Percentiles rank a stretch among this genome's conserved stretches.
phyloP scores from a whole-genome alignment of 2,888 invertebrate species.

The Cerceris rybyensis region DNA sequence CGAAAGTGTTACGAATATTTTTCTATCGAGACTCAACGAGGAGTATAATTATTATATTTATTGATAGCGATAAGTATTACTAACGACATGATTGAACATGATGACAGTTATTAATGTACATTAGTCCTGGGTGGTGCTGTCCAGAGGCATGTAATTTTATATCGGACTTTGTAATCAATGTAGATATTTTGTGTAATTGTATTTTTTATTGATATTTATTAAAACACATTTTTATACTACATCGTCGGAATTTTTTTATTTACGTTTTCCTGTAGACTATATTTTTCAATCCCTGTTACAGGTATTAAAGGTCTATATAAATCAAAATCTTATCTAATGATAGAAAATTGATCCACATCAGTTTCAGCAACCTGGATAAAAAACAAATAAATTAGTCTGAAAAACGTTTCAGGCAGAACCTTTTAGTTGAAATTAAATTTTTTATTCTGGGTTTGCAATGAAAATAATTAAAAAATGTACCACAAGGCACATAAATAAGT shows the following conservation, averaged over 20 bases:
- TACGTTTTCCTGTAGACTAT: too few species aligned
- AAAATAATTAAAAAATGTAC: too few species aligned
- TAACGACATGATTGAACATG: conserved; percentile 64
- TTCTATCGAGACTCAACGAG: conserved; percentile 72
- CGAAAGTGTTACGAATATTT: conserved; percentile 72
- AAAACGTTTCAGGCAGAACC: too few species aligned
- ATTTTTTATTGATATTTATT: conserved; percentile 80
- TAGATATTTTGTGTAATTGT: conserved; percentile 79
- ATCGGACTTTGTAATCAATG: conserved; percentile 78
- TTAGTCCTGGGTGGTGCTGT: conserved; percentile 68
- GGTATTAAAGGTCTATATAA: too few species aligned
- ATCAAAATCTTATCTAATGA: too few species aligned
- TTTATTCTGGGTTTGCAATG: too few species aligned
- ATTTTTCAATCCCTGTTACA: too few species aligned
- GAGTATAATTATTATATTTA: conserved; percentile 77
- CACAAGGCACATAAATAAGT: too few species aligned
- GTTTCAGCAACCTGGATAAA: too few species aligned
- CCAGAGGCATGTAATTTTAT: conserved; percentile 77
- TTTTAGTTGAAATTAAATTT: too few species aligned
- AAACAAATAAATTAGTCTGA: too few species aligned
- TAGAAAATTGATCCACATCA: too few species aligned
- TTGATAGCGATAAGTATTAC: conserved; percentile 65
- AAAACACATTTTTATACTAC: conserved; percentile 77
- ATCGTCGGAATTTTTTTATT: background rate
- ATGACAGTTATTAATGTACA: conserved; percentile 71